A percentile compares a stretch with the other conserved stretches of the same genome.
Conservation (phyloP, 2,797 vertebrate genomes). For the Podarcis siculus region DNA sequence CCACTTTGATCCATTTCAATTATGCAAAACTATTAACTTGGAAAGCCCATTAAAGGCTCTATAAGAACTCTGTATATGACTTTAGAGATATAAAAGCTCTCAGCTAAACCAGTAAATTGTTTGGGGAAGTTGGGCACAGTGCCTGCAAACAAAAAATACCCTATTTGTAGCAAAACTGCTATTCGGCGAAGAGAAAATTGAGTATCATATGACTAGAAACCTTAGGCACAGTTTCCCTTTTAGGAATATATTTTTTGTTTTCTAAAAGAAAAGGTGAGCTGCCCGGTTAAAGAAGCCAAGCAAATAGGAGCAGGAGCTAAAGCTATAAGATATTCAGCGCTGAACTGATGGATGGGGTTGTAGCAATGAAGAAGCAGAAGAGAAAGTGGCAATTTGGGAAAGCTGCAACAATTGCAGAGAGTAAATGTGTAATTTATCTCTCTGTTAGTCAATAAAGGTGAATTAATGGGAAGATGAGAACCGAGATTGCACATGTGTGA, state of each 20-base stretch:
- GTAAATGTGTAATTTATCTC: constrained; percentile 21
- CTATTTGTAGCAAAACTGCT: background rate
- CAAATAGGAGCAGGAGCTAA: background rate
- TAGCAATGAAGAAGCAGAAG: constrained; percentile 29
- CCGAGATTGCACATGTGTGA: constrained; percentile 21
- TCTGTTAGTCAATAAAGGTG: constrained; percentile 51
- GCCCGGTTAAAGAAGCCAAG: background rate
- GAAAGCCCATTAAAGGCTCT: background rate
- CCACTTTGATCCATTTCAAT: background rate
- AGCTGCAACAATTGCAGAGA: constrained; percentile 47
- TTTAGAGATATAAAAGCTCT: background rate
- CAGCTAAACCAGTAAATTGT: background rate
- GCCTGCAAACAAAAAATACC: background rate
- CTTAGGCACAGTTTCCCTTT: background rate
- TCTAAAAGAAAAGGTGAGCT: background rate
- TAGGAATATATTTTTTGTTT: background rate
- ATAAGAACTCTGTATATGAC: background rate
- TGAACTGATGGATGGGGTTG: constrained; percentile 38
- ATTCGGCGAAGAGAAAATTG: background rate
- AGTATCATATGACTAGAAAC: too few relatives aligned
- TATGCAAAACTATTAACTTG: background rate
- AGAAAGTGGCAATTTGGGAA: constrained; percentile 43
- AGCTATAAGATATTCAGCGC: constrained; percentile 19
- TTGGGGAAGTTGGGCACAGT: background rate
- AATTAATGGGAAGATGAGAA: constrained; percentile 14